phyloP scores from a whole-genome alignment of 2,113 vertebrate species.

The Dinomys branickii region DNA sequence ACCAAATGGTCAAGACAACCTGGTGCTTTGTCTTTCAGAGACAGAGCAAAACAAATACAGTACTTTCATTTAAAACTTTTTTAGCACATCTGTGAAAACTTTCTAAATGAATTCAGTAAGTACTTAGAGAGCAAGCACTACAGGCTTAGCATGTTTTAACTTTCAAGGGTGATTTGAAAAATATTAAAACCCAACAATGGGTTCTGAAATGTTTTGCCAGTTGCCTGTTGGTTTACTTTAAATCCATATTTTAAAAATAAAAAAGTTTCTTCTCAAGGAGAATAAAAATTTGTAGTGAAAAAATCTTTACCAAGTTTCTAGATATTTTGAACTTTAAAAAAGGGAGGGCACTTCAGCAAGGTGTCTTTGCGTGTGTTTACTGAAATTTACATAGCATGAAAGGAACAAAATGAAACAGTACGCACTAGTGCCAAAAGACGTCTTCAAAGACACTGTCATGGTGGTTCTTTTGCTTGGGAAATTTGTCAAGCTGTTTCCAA shows the following conservation, averaged over 20 bases:
- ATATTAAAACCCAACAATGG: slow-evolving; percentile 14
- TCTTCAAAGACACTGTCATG: neutral
- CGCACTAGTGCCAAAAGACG: neutral
- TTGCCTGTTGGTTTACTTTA: slow-evolving; percentile 29
- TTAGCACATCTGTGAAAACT: neutral
- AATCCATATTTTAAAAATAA: slow-evolving; percentile 18
- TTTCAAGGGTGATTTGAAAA: neutral
- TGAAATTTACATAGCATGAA: neutral
- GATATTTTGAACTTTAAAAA: slow-evolving; percentile 6
- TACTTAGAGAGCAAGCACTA: neutral
- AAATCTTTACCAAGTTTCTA: neutral
- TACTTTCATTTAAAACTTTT: neutral
- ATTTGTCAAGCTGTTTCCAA: neutral
- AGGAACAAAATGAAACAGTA: neutral
- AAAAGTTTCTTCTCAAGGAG: neutral
- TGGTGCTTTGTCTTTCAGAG: neutral
- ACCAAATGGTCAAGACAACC: no score
- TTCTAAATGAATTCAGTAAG: neutral
- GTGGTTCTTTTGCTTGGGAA: neutral
- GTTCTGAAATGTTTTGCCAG: slow-evolving; percentile 17
- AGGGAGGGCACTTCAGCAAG: neutral
- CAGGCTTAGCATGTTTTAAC: neutral
- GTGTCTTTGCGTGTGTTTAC: neutral
- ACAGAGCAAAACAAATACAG: slow-evolving; percentile 13
- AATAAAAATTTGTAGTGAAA: neutral